Base-by-base conservation (phyloP, 2,888 invertebrate species). In the Vesta saturnalis region DNA sequence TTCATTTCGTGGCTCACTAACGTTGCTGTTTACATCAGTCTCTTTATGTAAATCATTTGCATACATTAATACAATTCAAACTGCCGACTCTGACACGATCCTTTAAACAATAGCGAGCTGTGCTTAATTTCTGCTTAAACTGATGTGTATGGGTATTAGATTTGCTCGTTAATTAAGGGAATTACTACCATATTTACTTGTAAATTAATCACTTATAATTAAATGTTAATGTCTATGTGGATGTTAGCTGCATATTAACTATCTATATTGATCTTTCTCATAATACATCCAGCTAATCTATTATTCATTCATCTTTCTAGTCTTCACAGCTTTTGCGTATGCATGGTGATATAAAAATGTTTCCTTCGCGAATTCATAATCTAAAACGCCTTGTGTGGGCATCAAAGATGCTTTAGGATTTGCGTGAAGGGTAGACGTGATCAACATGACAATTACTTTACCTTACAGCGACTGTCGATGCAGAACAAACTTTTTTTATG, bases 1-100 rank as follows among this genome's bases (percentile, higher is more conserved):
- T 78, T 79, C 78, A 81, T 80, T 81, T 80, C 80, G 79, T 78
- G 81, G 80, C 79, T 80, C 80, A 80, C 79, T 80, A 80, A 80
- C 80, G 77, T 73, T 72, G 74, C 77, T 80, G 80, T 80, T 79
- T 81, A 80, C 80, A 79, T 80, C 78, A 78, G 79, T 79, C 78
- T 80, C 77, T 77, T 77, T 79, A 79, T 78, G 79, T 79, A 79
- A 80, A 79, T 79, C 76, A 80, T 81, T 81, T 80, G 80, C 81
- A 81, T 81, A 79, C 75, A 80, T 79, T 80, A 79, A 80, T 76
- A 76, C 79, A 81, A 81, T 81, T 79, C 77, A 75, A 73, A 75
- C 49, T 70, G 66, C 55, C 62, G 62, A 47, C 52, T 58, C 62
- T 55, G 57, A 60, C 57, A 63, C 60, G 56, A 66, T 62, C 30